These are phyloP conservation scores for Rhizoglyphus robini DNA, from an alignment of 1,140 invertebrate genomes.

Conservation along the genomic window DNA sequence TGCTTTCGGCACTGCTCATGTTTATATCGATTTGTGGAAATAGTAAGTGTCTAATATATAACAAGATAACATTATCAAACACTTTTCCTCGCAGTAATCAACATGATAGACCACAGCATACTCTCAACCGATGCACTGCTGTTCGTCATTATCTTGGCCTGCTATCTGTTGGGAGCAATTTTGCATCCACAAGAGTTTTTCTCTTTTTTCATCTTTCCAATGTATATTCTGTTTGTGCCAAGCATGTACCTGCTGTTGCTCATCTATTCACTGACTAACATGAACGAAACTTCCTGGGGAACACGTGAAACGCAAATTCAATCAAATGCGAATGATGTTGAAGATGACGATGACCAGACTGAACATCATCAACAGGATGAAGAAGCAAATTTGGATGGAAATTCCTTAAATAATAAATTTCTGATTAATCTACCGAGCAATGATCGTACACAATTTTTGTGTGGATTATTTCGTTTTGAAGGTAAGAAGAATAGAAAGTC, in stretches of 20 bases:
- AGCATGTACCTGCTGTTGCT: conserved; percentile 97
- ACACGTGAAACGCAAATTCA: conserved; percentile 56
- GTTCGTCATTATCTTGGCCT: conserved; percentile 76
- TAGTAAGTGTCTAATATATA: no score
- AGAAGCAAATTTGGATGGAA: conserved; percentile 56
- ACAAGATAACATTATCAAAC: no score
- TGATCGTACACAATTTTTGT: conserved; percentile 72
- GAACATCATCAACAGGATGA: conserved; percentile 57
- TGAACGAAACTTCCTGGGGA: conserved; percentile 97
- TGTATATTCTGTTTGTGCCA: conserved; percentile 89
- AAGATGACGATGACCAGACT: no score
- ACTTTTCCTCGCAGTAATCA: no score
- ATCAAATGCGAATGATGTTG: no score
- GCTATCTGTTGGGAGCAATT: conserved; percentile 89
- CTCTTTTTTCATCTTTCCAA: conserved; percentile 81
- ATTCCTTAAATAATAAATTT: conserved; percentile 63
- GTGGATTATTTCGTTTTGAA: conserved; percentile 75
- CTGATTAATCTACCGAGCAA: conserved; percentile 78
- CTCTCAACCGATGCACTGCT: conserved; percentile 96
- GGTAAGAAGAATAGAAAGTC: no score
- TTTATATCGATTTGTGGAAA: conserved; percentile 80
- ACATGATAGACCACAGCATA: conserved; percentile 78
- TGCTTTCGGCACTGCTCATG: conserved; percentile 75
- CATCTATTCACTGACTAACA: conserved; percentile 92
- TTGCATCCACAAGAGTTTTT: conserved; percentile 97